These are phyloP conservation scores for Myopa tessellatipennis DNA, from an alignment of 2,888 invertebrate genomes.

Conservation along the genomic window DNA sequence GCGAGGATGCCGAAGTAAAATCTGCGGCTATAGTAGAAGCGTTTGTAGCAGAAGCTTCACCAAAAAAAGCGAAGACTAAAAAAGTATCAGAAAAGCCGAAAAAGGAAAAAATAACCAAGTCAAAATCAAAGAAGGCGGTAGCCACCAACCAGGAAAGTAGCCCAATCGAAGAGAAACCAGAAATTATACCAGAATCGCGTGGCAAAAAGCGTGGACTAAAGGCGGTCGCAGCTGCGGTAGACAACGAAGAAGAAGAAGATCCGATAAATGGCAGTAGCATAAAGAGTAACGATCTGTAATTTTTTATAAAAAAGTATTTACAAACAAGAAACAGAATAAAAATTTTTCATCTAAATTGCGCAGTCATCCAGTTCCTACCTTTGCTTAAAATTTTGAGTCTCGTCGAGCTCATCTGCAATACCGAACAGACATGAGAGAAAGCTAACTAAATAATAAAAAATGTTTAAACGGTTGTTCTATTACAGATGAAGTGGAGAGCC, in stretches of 20 bases:
- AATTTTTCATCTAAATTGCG: not conserved
- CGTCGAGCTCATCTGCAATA: too few species aligned
- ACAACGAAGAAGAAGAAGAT: not conserved
- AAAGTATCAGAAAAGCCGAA: constrained; percentile 46
- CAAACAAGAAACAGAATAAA: too few species aligned
- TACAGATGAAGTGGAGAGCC: constrained; percentile 1
- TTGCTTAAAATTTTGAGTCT: too few species aligned
- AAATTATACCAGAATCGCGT: not conserved
- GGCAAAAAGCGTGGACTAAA: constrained; percentile 2
- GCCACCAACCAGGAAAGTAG: too few species aligned
- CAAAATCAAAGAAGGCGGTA: constrained; percentile 36
- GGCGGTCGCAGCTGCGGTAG: not conserved
- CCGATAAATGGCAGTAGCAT: not conserved
- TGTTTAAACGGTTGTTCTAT: not conserved
- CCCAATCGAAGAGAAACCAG: constrained; percentile 7
- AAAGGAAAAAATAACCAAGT: constrained; percentile 34
- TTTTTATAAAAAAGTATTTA: not conserved
- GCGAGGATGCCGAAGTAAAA: constrained; percentile 32
- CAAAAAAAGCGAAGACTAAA: constrained; percentile 38
- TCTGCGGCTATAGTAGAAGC: not conserved
- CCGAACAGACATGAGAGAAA: too few species aligned
- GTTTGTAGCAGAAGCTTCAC: constrained; percentile 14
- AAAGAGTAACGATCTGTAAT: not conserved
- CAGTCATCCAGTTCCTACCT: not conserved
- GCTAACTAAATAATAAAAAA: not conserved